Evolutionary conservation across 2,888 invertebrate genomes (phyloP).

Genomic region (Perithous albicinctus): DNA sequence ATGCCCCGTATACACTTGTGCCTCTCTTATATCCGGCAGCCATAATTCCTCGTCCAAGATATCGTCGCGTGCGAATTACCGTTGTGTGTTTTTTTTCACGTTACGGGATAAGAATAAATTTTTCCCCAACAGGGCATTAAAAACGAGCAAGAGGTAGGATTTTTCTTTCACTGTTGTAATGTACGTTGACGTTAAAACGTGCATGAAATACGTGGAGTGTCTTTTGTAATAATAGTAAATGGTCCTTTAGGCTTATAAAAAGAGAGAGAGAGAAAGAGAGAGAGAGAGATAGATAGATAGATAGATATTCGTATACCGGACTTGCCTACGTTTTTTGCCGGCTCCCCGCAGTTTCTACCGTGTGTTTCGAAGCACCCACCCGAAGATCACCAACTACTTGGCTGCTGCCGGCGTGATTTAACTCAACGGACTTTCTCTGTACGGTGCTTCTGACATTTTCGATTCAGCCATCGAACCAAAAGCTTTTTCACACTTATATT

Average conservation of each 20-base stretch:
- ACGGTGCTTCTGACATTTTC: background rate
- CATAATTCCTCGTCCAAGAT: conserved; percentile 77
- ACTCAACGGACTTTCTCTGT: conserved; percentile 9
- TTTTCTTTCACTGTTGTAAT: background rate
- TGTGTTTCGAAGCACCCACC: conserved; percentile 1
- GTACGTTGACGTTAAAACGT: background rate
- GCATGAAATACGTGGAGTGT: conserved; percentile 3
- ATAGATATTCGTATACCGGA: too few species aligned
- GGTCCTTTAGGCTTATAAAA: too few species aligned
- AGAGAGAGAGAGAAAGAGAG: too few species aligned
- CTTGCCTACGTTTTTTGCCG: conserved; percentile 38
- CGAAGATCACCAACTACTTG: background rate
- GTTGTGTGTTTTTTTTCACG: conserved; percentile 63
- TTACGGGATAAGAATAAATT: conserved; percentile 38
- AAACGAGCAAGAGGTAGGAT: conserved; percentile 27
- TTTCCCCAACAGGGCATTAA: background rate
- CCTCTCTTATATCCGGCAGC: conserved; percentile 76
- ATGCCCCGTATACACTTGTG: conserved; percentile 62
- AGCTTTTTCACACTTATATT: background rate
- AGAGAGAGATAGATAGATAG: too few species aligned
- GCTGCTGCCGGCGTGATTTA: background rate
- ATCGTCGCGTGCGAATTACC: conserved; percentile 73
- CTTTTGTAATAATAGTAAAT: background rate
- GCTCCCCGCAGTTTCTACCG: conserved; percentile 5
- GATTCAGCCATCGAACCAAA: background rate